Evolutionary conservation across 2,113 vertebrate species (phyloP), one percentile per base, ranked within the genome.

Genomic region (Lophura nycthemera): DNA sequence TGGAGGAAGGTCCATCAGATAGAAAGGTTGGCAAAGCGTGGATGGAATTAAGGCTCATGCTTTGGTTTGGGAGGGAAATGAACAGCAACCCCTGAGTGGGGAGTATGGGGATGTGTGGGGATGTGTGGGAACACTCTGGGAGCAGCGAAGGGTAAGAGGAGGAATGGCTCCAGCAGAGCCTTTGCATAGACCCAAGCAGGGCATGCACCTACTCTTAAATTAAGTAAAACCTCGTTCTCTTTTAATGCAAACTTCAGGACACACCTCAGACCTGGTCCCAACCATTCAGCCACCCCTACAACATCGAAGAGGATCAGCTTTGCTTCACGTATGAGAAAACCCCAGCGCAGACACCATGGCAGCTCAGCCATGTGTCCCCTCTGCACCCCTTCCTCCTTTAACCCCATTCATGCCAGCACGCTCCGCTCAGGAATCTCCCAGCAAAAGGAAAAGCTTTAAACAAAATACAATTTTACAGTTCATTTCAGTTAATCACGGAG

Each of bases 381-480:
- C 1, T 0, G 7, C 18, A 50, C 13, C 30, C n/a, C 11, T 32
- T 59, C 32, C 52, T 54, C 72, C 61, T 38, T 50, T 43, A 45
- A 45, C 27, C 70, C 71, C 24, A 2, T 6, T 22, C 27, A 15
- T 0, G 0, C 45, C 71, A 34, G 15, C 2, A 2, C 17, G 36
- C 61, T 2, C 40, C 0, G 0, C 74, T n/a, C 80, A 70, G 88
- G 91, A 63, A 80, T 84, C 72, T 69, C 75, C 63, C 43, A 52
- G 88, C 70, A 63, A 59, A 90, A 92, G 73, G 57, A 92, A 96
- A 95, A 96, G 81, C 95, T 93, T 98, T 96, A 97, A 98, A 96
- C 97, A 95, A 96, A 96, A 97, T 84, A 87, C 93, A 97, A 97
- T 97, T 98, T 97, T 97, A 96, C 96, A 97, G 95, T 97, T 98